Conservation (phyloP, 2,888 invertebrate genomes). For the Drosophila subsilvestris region DNA sequence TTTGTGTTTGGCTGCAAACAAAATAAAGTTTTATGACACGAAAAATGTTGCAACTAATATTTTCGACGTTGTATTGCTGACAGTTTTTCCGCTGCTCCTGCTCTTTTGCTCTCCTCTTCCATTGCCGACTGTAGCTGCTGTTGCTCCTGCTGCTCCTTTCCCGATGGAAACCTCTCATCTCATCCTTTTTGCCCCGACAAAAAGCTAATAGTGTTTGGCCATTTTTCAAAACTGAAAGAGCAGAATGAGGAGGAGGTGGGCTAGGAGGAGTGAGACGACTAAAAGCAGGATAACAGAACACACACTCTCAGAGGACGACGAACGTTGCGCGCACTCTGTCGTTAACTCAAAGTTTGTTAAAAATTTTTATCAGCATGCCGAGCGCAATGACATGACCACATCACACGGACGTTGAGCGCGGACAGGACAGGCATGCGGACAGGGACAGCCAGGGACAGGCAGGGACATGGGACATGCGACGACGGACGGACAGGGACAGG, state of each 20-base stretch:
- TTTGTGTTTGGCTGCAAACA: conserved; percentile 27
- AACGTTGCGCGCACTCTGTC: conserved; percentile 51
- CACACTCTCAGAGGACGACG: conserved; percentile 4
- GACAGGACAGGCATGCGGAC: conserved; percentile 17
- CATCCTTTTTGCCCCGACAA: conserved; percentile 24
- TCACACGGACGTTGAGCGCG: conserved; percentile 55
- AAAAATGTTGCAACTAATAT: conserved; percentile 79
- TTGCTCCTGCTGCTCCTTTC: conserved; percentile 1
- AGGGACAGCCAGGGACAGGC: conserved; percentile 11
- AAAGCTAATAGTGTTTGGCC: conserved; percentile 78
- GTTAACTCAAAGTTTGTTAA: conserved; percentile 78
- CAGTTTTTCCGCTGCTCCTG: neutral
- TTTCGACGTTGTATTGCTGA: conserved; percentile 59
- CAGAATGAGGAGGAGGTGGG: conserved; percentile 23
- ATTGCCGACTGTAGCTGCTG: conserved; percentile 11
- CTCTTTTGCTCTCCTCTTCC: neutral
- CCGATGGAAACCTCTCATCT: neutral
- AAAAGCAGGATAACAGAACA: conserved; percentile 33
- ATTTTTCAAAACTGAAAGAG: conserved; percentile 72
- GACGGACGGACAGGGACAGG: neutral
- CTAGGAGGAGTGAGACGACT: neutral
- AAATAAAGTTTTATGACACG: conserved; percentile 68
- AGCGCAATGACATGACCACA: conserved; percentile 78
- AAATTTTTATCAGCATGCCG: conserved; percentile 73
- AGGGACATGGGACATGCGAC: neutral